A percentile compares a stretch with the other conserved stretches of the same genome.
These are phyloP conservation scores for Neofelis nebulosa DNA, from an alignment of 2,113 vertebrate species.

Conservation along the genomic window DNA sequence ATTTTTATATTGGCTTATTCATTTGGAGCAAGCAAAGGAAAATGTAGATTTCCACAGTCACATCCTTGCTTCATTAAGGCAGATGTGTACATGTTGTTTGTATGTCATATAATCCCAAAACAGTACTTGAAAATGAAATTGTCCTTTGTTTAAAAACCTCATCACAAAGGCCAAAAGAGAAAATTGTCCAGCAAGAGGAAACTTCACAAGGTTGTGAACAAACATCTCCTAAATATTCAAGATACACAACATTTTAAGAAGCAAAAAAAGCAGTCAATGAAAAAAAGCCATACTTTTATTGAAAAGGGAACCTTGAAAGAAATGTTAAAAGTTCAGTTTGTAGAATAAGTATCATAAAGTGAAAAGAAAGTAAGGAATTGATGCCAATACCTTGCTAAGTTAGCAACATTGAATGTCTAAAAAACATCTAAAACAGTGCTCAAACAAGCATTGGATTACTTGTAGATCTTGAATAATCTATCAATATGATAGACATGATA, in stretches of 20 bases:
- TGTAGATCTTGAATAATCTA: slow-evolving; percentile 17
- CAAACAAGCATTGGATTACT: slow-evolving; percentile 28
- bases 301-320: not conserved
- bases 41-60: slow-evolving; percentile 66
- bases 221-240: slow-evolving; percentile 16
- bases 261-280: not conserved
- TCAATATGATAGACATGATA: not conserved
- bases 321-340: slow-evolving; percentile 24
- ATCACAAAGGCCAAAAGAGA: slow-evolving; percentile 44
- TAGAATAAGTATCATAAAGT: not conserved
- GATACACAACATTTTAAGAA: slow-evolving; percentile 13
- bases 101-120: slow-evolving; percentile 51
- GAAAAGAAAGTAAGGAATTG: slow-evolving; percentile 40
- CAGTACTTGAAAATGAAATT: slow-evolving; percentile 49
- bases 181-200: not conserved
- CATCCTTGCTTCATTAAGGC: slow-evolving; percentile 53
- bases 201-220: not conserved
- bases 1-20: slow-evolving; percentile 64
- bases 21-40: slow-evolving; percentile 65
- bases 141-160: slow-evolving; percentile 44
- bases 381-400: not conserved
- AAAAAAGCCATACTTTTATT: not conserved
- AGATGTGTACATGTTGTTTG: slow-evolving; percentile 59
- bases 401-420: slow-evolving; percentile 26
- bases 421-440: not conserved